Evolutionary conservation across 2,797 vertebrate genomes (phyloP).

Genomic region (Sciurus vulgaris): DNA sequence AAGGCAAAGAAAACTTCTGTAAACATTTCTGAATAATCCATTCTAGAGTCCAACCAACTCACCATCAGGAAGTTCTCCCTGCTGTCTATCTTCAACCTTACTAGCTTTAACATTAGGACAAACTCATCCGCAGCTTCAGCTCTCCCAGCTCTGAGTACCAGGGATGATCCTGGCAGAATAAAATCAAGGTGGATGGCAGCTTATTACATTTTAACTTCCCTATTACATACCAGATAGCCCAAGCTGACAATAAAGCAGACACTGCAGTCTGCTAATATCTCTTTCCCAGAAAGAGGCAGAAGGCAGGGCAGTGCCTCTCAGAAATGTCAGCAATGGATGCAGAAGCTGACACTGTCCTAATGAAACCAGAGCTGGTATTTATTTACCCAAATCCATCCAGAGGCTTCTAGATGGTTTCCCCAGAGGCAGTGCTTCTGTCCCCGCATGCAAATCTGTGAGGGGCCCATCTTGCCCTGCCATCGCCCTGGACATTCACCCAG

Average conservation of each 20-base stretch:
- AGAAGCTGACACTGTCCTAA: conserved; percentile 76
- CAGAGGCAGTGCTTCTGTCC: accelerated
- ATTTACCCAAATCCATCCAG: conserved; percentile 11
- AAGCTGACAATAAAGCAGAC: conserved; percentile 66
- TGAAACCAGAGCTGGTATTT: conserved; percentile 75
- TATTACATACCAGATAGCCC: conserved; percentile 69
- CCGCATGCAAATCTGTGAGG: accelerated
- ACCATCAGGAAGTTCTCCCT: conserved; percentile 4
- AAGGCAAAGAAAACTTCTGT: not conserved
- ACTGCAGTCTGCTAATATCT: conserved; percentile 69
- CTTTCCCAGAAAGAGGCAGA: conserved; percentile 66
- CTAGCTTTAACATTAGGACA: not conserved
- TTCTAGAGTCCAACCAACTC: not conserved
- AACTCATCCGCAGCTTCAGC: not conserved
- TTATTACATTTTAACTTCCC: conserved; percentile 79
- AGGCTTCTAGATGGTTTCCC: conserved; percentile 47
- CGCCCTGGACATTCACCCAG: not conserved
- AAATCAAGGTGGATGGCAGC: conserved; percentile 83
- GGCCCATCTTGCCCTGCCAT: not conserved
- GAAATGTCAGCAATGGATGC: conserved; percentile 69
- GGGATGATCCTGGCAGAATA: conserved; percentile 16
- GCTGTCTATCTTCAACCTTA: not conserved
- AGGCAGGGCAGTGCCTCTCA: conserved; percentile 44
- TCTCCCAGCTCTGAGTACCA: conserved; percentile 18
- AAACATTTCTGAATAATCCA: not conserved